phyloP scores from a whole-genome alignment of 2,888 invertebrate species.

The Callimorpha dominula region DNA sequence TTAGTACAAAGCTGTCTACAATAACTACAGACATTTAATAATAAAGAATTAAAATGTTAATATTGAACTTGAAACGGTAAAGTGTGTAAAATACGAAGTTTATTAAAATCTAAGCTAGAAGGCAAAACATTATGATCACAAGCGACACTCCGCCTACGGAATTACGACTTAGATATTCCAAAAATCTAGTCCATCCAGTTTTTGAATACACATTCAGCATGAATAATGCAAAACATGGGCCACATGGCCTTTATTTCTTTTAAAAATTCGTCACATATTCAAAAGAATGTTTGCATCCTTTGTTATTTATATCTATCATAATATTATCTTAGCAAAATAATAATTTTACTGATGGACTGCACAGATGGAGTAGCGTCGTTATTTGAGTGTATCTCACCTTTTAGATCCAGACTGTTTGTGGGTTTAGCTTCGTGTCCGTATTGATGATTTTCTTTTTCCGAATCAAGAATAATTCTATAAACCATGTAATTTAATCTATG shows the following conservation, averaged over 20 bases:
- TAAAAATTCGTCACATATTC: slow-evolving; percentile 6
- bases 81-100: neutral
- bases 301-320: neutral
- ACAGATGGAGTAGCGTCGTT: neutral
- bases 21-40: neutral
- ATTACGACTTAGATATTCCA: slow-evolving; percentile 2
- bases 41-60: neutral
- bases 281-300: neutral
- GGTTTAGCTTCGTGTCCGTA: neutral
- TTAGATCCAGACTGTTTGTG: neutral
- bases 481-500: too few relatives aligned
- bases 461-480: too few relatives aligned
- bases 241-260: slow-evolving; percentile 7
- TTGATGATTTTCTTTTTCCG: neutral
- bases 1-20: too few relatives aligned
- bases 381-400: neutral
- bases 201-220: neutral
- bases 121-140: neutral
- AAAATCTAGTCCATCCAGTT: slow-evolving; percentile 10
- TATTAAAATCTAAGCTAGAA: neutral
- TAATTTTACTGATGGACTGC: neutral
- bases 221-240: slow-evolving; percentile 6
- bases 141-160: neutral
- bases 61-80: neutral
- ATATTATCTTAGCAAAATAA: neutral